These are phyloP conservation scores for Eupithecia vulgata DNA, from an alignment of 2,888 invertebrate species.

Conservation along the genomic window DNA sequence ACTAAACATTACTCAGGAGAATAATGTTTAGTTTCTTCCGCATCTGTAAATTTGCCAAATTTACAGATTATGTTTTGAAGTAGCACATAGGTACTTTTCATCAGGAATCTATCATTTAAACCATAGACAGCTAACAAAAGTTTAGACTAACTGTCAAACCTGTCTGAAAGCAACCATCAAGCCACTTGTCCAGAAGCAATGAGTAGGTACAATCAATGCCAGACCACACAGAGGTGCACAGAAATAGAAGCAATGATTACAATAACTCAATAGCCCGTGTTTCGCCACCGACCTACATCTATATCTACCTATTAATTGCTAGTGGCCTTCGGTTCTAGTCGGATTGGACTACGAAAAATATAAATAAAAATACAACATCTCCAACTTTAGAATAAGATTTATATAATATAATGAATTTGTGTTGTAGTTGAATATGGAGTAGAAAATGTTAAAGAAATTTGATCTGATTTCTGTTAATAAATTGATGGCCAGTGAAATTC, in stretches of 20 bases:
- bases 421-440: neutral
- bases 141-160: neutral
- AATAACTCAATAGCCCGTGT: slow-evolving; percentile 39
- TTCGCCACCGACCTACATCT: slow-evolving; percentile 44
- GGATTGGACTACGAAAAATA: neutral
- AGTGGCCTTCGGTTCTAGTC: slow-evolving; percentile 16
- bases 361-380: neutral
- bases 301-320: slow-evolving; percentile 25
- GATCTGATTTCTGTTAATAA: too few species aligned
- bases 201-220: slow-evolving; percentile 8
- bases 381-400: too few species aligned
- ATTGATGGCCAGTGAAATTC: too few species aligned
- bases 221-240: slow-evolving; percentile 37
- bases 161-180: neutral
- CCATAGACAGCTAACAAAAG: neutral
- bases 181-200: slow-evolving; percentile 11
- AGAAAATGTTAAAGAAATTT: neutral
- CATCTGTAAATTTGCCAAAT: neutral
- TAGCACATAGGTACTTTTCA: neutral
- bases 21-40: too few species aligned
- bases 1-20: too few species aligned
- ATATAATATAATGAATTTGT: too few species aligned
- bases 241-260: slow-evolving; percentile 43
- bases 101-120: neutral
- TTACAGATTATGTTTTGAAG: neutral